Evolutionary conservation across 2,113 vertebrate species (phyloP).

Genomic region (Podocnemis expansa): DNA sequence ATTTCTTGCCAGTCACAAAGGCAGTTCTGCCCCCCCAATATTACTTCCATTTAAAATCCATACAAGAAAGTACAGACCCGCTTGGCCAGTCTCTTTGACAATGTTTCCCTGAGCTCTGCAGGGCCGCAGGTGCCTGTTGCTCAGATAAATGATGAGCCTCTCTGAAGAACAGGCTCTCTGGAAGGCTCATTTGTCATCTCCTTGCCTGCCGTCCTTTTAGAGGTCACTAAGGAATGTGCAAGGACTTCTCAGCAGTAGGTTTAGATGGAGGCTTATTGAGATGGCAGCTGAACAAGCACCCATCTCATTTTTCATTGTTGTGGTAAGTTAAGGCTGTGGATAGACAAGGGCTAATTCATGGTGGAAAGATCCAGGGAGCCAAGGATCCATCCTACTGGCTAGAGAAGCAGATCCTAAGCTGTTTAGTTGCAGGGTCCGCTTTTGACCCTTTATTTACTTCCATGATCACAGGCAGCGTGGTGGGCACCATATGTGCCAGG

Average conservation of each 20-base stretch:
- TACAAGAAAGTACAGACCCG: neutral
- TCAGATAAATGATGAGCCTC: neutral
- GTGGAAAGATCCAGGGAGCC: neutral
- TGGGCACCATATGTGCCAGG: neutral
- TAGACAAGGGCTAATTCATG: neutral
- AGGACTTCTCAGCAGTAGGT: neutral
- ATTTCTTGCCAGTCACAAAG: neutral
- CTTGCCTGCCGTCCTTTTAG: neutral
- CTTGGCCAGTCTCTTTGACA: neutral
- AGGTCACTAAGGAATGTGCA: neutral
- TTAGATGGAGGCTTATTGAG: neutral
- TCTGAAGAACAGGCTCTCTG: neutral
- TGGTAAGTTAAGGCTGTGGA: neutral
- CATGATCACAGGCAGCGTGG: neutral
- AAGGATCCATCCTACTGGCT: neutral
- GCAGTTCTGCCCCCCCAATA: neutral
- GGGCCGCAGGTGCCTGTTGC: neutral
- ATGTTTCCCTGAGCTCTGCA: neutral
- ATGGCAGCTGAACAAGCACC: fast-evolving
- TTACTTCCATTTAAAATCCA: neutral
- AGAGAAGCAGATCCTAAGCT: neutral
- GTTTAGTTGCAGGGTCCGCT: neutral
- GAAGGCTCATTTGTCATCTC: neutral
- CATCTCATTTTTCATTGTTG: fast-evolving
- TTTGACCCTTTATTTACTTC: neutral